A percentile compares a stretch with the other conserved stretches of the same genome.
phyloP scores from a whole-genome alignment of 2,113 vertebrate genomes.

The Rafetus swinhoei region DNA sequence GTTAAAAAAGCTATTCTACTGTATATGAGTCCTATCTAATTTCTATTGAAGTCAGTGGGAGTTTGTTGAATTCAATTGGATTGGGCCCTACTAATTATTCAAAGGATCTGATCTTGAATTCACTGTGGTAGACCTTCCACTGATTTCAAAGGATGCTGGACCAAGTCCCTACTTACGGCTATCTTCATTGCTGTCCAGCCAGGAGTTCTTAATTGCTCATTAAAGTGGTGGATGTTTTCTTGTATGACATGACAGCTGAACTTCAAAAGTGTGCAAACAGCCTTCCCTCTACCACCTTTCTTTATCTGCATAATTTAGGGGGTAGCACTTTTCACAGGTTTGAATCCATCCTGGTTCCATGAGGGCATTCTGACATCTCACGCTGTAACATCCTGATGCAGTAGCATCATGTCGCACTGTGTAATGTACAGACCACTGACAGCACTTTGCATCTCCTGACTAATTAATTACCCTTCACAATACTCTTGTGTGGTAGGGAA shows the following conservation, averaged over 20 bases:
- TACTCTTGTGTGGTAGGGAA: background rate
- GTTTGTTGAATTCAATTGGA: background rate
- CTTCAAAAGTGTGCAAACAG: background rate
- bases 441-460: background rate
- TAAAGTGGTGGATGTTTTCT: accelerated
- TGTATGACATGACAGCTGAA: background rate
- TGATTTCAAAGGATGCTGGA: background rate
- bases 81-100: conserved; percentile 11
- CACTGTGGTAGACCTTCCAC: accelerated
- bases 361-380: background rate
- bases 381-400: background rate
- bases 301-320: background rate
- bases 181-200: accelerated
- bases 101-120: conserved; percentile 65
- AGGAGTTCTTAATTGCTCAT: background rate
- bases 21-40: background rate
- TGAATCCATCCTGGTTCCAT: accelerated
- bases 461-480: background rate
- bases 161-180: conserved; percentile 2
- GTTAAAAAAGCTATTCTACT: conserved; percentile 41
- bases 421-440: background rate
- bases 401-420: background rate
- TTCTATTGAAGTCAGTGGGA: background rate
- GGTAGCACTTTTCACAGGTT: background rate
- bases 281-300: background rate